Evolutionary conservation across 2,888 invertebrate species (phyloP).

Genomic region (Oligia latruncula): DNA sequence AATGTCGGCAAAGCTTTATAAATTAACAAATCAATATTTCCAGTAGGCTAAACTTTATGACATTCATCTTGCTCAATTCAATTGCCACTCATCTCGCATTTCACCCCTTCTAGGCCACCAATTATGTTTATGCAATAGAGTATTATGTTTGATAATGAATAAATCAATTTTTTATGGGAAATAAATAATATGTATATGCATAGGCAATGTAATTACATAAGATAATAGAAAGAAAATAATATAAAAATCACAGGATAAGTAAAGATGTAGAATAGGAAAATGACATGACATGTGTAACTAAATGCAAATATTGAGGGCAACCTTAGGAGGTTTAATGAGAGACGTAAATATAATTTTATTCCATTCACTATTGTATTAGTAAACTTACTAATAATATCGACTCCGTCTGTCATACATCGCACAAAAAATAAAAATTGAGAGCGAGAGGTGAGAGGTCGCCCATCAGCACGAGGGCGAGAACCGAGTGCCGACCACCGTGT

Average conservation of each 20-base stretch:
- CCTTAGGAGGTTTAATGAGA: constrained; percentile 67
- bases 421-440: constrained; percentile 79
- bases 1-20: constrained; percentile 48
- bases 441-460: constrained; percentile 76
- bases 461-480: constrained; percentile 77
- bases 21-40: constrained; percentile 42
- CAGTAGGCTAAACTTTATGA: constrained; percentile 40
- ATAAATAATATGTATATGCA: constrained; percentile 48
- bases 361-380: constrained; percentile 75
- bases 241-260: constrained; percentile 23
- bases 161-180: constrained; percentile 43
- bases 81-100: constrained; percentile 65
- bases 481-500: constrained; percentile 73
- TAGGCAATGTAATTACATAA: constrained; percentile 38
- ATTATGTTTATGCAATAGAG: constrained; percentile 45
- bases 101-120: constrained; percentile 65
- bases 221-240: constrained; percentile 35
- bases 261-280: constrained; percentile 39
- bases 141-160: constrained; percentile 40
- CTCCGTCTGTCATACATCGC: constrained; percentile 75
- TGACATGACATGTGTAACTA: constrained; percentile 44
- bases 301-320: constrained; percentile 56
- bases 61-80: constrained; percentile 41
- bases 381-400: constrained; percentile 83
- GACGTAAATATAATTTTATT: constrained; percentile 67